A percentile compares a stretch with the other conserved stretches of the same genome.
phyloP scores from a whole-genome alignment of 2,888 invertebrate species.

The Dynastes maya region DNA sequence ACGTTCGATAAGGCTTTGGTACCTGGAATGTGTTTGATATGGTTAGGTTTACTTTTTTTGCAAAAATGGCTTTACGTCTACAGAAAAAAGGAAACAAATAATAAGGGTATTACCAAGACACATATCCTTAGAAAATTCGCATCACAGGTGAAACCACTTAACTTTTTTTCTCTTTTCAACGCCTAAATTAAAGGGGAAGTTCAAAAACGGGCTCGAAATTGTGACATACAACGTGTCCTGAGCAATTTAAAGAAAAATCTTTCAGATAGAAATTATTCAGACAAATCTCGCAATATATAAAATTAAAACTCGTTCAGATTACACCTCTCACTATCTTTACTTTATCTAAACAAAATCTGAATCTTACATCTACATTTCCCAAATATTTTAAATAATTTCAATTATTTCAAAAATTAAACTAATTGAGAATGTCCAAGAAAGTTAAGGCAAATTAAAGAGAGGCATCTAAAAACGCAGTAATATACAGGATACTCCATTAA shows the following conservation, averaged over 20 bases:
- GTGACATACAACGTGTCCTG: too few species aligned
- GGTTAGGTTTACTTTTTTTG: background rate
- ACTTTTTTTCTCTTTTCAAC: constrained; percentile 16
- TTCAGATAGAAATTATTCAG: too few species aligned
- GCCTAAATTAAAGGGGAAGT: background rate
- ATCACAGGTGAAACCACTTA: constrained; percentile 25
- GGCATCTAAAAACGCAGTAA: constrained; percentile 7
- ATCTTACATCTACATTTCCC: too few species aligned
- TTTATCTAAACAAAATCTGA: too few species aligned
- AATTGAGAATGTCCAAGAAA: too few species aligned
- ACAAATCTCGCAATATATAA: too few species aligned
- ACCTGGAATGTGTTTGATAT: constrained; percentile 71
- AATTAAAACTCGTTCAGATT: too few species aligned
- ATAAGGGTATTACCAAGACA: constrained; percentile 11
- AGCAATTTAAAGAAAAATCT: too few species aligned
- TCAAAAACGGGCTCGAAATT: background rate
- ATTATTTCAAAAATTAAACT: too few species aligned
- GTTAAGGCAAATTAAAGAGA: background rate
- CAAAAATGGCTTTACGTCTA: background rate
- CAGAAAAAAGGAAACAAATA: too few species aligned
- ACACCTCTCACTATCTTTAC: too few species aligned
- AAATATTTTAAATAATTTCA: too few species aligned
- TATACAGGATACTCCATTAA: background rate
- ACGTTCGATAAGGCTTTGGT: constrained; percentile 90
- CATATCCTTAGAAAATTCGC: background rate